These are phyloP conservation scores for Crambe crambe DNA, from an alignment of 37 sponge, comb jelly and placozoan genomes.

Conservation along the genomic window DNA sequence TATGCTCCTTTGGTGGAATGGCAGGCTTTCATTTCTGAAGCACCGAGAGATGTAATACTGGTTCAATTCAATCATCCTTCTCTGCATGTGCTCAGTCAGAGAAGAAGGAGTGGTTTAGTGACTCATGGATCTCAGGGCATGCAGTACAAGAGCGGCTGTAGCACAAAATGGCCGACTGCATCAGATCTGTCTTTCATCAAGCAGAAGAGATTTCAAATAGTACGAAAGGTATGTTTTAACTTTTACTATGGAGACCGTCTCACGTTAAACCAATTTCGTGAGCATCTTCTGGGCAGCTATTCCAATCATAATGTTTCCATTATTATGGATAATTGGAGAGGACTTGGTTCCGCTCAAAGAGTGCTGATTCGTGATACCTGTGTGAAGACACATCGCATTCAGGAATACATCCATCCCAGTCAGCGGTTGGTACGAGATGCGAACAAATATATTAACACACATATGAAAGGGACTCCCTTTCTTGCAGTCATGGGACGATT, in stretches of 20 bases:
- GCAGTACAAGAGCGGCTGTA: conserved; percentile 26
- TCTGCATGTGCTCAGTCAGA: conserved; percentile 9
- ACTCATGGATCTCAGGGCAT: background rate
- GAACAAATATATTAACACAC: conserved; percentile 3
- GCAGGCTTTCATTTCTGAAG: conserved; percentile 12
- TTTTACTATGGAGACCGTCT: conserved; percentile 41
- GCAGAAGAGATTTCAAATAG: conserved; percentile 16
- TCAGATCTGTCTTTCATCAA: conserved; percentile 7
- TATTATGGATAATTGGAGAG: conserved; percentile 43
- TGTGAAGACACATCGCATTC: background rate
- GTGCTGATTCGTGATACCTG: conserved; percentile 25
- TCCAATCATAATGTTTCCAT: conserved; percentile 12
- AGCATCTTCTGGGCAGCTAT: conserved; percentile 14
- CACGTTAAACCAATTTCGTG: conserved; percentile 25
- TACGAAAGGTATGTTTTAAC: conserved; percentile 31
- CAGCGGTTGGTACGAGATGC: conserved; percentile 8
- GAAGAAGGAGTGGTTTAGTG: conserved; percentile 5
- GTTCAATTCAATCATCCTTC: conserved; percentile 20
- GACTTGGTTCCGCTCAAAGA: conserved; percentile 30
- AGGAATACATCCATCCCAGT: conserved; percentile 28
- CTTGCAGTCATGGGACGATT: conserved; percentile 39
- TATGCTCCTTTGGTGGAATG: conserved; percentile 28
- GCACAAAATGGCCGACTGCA: conserved; percentile 11
- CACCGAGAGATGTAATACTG: conserved; percentile 31
- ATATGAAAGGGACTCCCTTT: conserved; percentile 3